Percentiles rank a stretch among this genome's conserved stretches.
Evolutionary conservation across 92 coral and sea anemone genomes (phyloP).

Genomic region (Porites cylindrica): DNA sequence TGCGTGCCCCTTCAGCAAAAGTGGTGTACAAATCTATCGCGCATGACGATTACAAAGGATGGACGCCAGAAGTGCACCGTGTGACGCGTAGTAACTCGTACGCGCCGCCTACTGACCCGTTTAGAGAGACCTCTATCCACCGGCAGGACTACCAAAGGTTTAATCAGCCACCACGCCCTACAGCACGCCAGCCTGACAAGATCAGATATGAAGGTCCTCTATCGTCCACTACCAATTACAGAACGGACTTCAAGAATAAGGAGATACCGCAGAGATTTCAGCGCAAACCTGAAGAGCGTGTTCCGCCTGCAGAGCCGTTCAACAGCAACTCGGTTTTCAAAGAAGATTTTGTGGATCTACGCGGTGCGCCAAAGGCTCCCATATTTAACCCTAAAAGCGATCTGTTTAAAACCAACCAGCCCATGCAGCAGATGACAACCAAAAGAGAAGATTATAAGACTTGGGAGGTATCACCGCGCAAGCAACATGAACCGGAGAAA

Average conservation of each 20-base stretch:
- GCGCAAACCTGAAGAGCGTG: conserved; percentile 74
- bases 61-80: conserved; percentile 73
- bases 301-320: conserved; percentile 87
- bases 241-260: conserved; percentile 65
- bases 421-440: conserved; percentile 86
- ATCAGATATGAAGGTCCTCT: conserved; percentile 73
- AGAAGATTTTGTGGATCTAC: conserved; percentile 85
- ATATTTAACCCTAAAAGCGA: conserved; percentile 87
- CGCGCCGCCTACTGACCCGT: conserved; percentile 88
- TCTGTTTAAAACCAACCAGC: conserved; percentile 81
- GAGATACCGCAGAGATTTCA: conserved; percentile 78
- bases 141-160: conserved; percentile 89
- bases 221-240: conserved; percentile 63
- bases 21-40: conserved; percentile 86
- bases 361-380: conserved; percentile 85
- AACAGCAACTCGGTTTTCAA: conserved; percentile 85
- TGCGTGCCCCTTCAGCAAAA: conserved; percentile 94
- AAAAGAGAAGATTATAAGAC: conserved; percentile 74
- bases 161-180: conserved; percentile 94
- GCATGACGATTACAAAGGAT: conserved; percentile 86
- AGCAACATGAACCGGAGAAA: conserved; percentile 82
- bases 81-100: conserved; percentile 78
- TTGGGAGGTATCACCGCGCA: conserved; percentile 73
- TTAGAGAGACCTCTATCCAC: conserved; percentile 90
- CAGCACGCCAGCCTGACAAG: conserved; percentile 95